Base-by-base conservation (phyloP, 2,113 vertebrate species). In the Rhinichthys klamathensis region DNA sequence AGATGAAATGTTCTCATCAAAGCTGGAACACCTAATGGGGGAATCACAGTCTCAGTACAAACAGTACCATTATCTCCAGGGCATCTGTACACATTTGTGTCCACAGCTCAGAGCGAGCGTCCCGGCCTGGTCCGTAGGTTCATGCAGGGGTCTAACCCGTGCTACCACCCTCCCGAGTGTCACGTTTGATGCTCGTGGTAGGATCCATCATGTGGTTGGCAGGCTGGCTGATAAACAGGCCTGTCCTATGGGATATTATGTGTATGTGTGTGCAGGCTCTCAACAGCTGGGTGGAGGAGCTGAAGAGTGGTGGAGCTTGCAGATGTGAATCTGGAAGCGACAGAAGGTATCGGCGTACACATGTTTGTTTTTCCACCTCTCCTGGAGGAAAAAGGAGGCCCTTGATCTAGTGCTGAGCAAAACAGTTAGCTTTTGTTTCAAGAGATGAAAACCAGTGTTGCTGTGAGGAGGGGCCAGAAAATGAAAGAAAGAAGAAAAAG, bases 351-450 rank as follows among this genome's bases (percentile, higher is more conserved):
- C 91, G 90, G 72, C 58, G 86, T 89, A 89, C 89, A 91, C 92
- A 89, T 95, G 93, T 95, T 95, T 95, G 92, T 95, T 95, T 94
- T 94, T 93, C 91, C 90, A 92, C 92, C 92, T 93, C 93, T 95
- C 94, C 93, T 93, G 90, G 93, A 95, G 93, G 94, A 94, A 94
- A 92, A 93, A 89, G 91, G 88, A 76, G 91, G 92, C 92, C 93
- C 93, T 95, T 94, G 94, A 95, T 94, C 93, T 93, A 87, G 87
- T 90, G 93, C 90, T 67, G 91, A 93, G 92, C 87, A 91, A 93
- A 94, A 95, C 94, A 95, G 92, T 94, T 93, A 92, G 92, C 93
- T 94, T 95, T 95, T 95, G 95, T 95, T 94, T 91, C 87, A 84
- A 8, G 80, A 93, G 92, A 93, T 93, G 92, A 94, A 93, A 92